These are phyloP conservation scores for Galbula dea DNA, from an alignment of 2,113 vertebrate genomes.

Conservation along the genomic window DNA sequence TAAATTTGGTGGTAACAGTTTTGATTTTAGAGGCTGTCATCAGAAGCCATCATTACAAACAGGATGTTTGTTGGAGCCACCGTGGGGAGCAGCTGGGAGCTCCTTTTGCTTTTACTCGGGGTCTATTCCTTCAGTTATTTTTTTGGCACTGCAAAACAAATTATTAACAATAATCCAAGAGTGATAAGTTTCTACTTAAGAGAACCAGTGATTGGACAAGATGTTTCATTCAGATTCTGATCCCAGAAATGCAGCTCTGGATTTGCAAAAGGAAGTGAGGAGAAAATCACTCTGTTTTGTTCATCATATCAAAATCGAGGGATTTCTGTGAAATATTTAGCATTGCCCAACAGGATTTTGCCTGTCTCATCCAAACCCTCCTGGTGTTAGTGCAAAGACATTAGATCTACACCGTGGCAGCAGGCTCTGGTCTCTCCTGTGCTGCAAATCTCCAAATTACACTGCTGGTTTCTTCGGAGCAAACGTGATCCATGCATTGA, in stretches of 20 bases:
- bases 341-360: background rate
- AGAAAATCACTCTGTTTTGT: background rate
- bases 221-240: background rate
- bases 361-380: background rate
- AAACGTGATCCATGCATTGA: accelerated
- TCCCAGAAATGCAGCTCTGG: background rate
- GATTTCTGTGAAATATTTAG: background rate
- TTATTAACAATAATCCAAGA: background rate
- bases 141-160: background rate
- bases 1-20: conserved; percentile 59
- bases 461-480: background rate
- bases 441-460: background rate
- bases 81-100: conserved; percentile 20
- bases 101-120: background rate
- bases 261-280: background rate
- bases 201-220: background rate
- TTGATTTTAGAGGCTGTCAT: conserved; percentile 37
- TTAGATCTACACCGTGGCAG: background rate
- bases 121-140: background rate
- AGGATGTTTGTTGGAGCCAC: conserved; percentile 32
- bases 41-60: conserved; percentile 18
- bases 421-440: accelerated
- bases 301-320: background rate
- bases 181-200: background rate
- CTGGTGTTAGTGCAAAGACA: background rate